phyloP scores from a whole-genome alignment of 2,113 vertebrate species.

The Rhizomys pruinosus region DNA sequence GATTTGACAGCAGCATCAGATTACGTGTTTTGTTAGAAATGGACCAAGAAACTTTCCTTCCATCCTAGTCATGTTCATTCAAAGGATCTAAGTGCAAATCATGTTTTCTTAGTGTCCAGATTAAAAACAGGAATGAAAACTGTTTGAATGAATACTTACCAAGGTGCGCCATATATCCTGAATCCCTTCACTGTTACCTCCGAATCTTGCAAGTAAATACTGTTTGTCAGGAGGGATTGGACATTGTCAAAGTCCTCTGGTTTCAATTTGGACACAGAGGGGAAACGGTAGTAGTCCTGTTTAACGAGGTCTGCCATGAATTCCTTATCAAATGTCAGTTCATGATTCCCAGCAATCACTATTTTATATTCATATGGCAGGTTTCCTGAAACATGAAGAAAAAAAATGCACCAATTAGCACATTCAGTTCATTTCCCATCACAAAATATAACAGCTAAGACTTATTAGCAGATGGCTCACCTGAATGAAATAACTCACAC shows the following conservation, averaged over 20 bases:
- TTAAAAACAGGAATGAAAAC: conserved; percentile 63
- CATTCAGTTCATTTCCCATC: conserved; percentile 81
- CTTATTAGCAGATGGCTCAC: conserved; percentile 75
- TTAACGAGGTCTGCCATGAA: conserved; percentile 99
- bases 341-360: conserved; percentile 99
- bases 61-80: conserved; percentile 36
- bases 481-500: conserved; percentile 62
- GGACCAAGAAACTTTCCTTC: not conserved
- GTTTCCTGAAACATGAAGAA: conserved; percentile 91
- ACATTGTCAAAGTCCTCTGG: conserved; percentile 99
- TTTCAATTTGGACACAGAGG: conserved; percentile 99
- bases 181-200: conserved; percentile 99
- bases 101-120: conserved; percentile 20
- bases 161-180: conserved; percentile 97
- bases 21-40: not conserved
- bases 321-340: conserved; percentile 99
- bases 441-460: conserved; percentile 59
- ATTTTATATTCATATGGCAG: conserved; percentile 99
- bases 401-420: conserved; percentile 86
- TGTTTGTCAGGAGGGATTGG: conserved; percentile 98
- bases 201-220: conserved; percentile 99
- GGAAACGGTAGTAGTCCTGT: conserved; percentile 99
- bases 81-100: conserved; percentile 12
- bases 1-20: not conserved
- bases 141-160: conserved; percentile 90